Conservation (phyloP, 2,113 vertebrate species). For the Platanista minor region DNA sequence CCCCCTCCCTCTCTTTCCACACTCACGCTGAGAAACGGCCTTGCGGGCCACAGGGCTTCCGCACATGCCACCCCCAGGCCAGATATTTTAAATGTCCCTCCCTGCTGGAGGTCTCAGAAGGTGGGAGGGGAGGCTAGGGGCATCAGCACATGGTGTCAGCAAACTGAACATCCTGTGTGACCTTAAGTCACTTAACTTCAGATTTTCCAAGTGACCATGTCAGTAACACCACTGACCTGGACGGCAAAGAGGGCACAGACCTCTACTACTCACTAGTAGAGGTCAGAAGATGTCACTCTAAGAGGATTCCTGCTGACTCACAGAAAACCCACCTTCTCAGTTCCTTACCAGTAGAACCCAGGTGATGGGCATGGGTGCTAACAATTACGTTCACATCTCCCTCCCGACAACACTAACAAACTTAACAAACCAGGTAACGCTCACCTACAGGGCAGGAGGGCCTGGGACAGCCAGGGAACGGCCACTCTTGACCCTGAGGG, state of each 20-base stretch:
- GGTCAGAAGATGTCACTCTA: background rate
- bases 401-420: background rate
- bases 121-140: background rate
- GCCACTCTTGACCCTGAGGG: background rate
- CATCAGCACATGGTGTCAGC: background rate
- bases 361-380: background rate
- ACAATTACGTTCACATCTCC: background rate
- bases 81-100: background rate
- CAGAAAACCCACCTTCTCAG: background rate
- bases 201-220: background rate
- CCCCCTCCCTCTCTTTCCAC: background rate
- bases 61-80: background rate
- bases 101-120: background rate
- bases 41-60: background rate
- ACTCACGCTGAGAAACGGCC: background rate
- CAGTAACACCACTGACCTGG: background rate
- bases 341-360: background rate
- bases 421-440: background rate
- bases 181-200: slow-evolving; percentile 55
- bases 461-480: background rate
- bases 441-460: background rate
- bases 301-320: background rate
- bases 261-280: background rate
- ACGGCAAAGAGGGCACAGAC: background rate
- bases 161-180: slow-evolving; percentile 16